These are phyloP conservation scores for Dolichoris vasculosae DNA, from an alignment of 1,140 invertebrate genomes.

Conservation along the genomic window DNA sequence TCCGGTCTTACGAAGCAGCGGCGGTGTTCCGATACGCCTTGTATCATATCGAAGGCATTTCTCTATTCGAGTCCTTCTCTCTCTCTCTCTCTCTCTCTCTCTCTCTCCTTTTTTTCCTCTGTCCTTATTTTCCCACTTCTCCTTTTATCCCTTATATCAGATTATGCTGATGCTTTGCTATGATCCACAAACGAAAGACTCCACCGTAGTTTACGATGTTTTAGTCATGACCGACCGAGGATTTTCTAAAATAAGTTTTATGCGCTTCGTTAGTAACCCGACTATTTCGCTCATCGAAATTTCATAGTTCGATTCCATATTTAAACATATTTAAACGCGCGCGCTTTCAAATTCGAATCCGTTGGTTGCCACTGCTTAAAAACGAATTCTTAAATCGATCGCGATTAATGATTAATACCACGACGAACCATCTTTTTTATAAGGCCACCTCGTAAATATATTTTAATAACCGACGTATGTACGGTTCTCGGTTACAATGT, in stretches of 20 bases:
- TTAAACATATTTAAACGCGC: not conserved
- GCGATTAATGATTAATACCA: too few species aligned
- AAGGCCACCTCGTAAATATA: not conserved
- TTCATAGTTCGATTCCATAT: not conserved
- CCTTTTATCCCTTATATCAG: constrained; percentile 44
- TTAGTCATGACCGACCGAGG: constrained; percentile 44
- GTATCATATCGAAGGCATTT: constrained; percentile 51
- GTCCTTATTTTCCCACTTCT: constrained; percentile 18
- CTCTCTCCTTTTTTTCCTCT: not conserved
- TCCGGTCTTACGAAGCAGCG: constrained; percentile 29
- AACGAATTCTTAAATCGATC: too few species aligned
- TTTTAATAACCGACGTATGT: not conserved
- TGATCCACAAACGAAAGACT: constrained; percentile 48
- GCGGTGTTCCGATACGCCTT: constrained; percentile 29
- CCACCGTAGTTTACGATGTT: constrained; percentile 46
- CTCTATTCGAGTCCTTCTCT: constrained; percentile 25
- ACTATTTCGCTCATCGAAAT: not conserved
- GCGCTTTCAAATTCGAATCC: too few species aligned
- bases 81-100: constrained; percentile 2
- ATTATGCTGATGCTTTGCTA: constrained; percentile 53
- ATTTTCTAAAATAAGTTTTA: constrained; percentile 33
- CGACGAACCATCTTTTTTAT: too few species aligned
- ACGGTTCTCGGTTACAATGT: constrained; percentile 8
- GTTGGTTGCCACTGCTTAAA: too few species aligned
- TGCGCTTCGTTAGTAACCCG: not conserved